These are phyloP conservation scores for Agrotis ipsilon DNA, from an alignment of 2,888 invertebrate genomes.

Conservation along the genomic window DNA sequence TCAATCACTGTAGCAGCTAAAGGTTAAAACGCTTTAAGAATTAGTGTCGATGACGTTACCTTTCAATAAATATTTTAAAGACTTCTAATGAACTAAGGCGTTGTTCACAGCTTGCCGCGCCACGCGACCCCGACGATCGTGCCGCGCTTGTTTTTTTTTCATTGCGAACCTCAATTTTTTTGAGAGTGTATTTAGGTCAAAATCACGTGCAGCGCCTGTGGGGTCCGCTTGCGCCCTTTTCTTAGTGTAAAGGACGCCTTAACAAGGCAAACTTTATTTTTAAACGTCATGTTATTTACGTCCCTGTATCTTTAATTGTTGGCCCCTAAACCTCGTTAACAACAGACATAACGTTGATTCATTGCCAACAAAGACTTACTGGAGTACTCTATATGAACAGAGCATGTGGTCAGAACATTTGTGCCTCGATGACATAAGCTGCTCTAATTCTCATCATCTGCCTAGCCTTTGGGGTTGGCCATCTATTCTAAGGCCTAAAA, in stretches of 20 bases:
- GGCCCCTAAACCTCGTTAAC: slow-evolving; percentile 7
- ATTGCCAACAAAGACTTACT: slow-evolving; percentile 35
- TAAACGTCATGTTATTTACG: neutral
- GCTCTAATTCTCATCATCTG: slow-evolving; percentile 39
- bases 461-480: neutral
- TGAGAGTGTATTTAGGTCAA: neutral
- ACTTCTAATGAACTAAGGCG: neutral
- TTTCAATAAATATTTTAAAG: neutral
- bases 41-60: neutral
- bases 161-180: neutral
- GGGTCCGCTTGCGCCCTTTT: neutral
- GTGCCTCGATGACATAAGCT: slow-evolving; percentile 19
- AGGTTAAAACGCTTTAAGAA: slow-evolving; percentile 13
- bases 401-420: slow-evolving; percentile 38
- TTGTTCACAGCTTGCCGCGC: neutral
- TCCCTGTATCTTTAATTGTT: slow-evolving; percentile 3
- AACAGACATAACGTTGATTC: slow-evolving; percentile 30
- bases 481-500: no score
- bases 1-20: slow-evolving; percentile 6
- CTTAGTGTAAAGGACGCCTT: neutral
- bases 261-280: slow-evolving; percentile 10
- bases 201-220: neutral
- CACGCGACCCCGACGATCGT: no score
- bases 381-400: slow-evolving; percentile 14
- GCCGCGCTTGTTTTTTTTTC: neutral